Conservation (phyloP, 2,113 vertebrate species). For the Lophura nycthemera region DNA sequence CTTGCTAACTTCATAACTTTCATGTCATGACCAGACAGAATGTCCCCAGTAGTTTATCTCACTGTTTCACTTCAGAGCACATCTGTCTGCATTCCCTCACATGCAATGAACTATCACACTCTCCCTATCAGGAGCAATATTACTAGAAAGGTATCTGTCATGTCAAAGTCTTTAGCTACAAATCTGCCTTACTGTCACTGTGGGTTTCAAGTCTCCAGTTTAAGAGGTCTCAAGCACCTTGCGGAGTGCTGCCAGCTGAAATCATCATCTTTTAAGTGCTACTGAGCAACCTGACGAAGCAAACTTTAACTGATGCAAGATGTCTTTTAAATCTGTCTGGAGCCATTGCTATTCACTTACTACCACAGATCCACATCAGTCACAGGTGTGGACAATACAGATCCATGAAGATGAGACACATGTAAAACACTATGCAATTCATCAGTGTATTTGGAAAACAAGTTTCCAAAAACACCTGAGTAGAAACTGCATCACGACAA, state of each 20-base stretch:
- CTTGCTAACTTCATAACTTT: background rate
- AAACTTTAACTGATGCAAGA: background rate
- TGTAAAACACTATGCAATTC: background rate
- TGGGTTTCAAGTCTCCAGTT: background rate
- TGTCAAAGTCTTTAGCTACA: background rate
- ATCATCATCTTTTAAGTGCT: rapidly evolving
- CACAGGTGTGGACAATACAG: background rate
- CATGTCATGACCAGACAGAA: background rate
- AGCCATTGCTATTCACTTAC: background rate
- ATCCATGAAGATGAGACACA: background rate
- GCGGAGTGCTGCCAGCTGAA: background rate
- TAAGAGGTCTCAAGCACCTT: background rate
- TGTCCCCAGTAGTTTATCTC: background rate
- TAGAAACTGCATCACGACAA: background rate
- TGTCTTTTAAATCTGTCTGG: background rate
- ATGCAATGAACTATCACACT: background rate
- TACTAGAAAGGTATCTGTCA: background rate
- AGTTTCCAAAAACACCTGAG: background rate
- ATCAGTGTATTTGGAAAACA: background rate
- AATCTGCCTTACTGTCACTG: background rate
- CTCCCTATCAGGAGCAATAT: background rate
- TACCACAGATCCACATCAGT: background rate
- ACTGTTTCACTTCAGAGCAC: rapidly evolving
- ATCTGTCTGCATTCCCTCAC: background rate
- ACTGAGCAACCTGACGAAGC: background rate